Percentiles rank a stretch among this genome's conserved stretches.
Evolutionary conservation across 2,797 vertebrate species (phyloP).

Genomic region (Pygocentrus nattereri): DNA sequence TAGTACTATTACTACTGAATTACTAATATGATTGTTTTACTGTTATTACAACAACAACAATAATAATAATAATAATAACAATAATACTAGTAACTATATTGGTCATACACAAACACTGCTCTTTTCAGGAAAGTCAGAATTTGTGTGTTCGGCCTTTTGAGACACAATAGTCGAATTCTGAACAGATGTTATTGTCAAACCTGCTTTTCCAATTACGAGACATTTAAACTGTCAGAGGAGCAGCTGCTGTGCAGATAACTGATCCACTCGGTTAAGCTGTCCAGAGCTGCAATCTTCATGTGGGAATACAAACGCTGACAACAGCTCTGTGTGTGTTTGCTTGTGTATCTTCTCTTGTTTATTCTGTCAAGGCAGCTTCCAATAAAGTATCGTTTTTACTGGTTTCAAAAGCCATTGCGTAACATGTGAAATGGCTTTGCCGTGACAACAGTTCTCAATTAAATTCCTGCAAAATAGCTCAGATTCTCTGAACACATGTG

Average conservation of each 20-base stretch:
- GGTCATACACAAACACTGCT: too few relatives aligned
- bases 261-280: not conserved
- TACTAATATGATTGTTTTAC: too few relatives aligned
- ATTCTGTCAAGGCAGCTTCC: too few relatives aligned
- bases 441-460: too few relatives aligned
- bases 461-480: not conserved
- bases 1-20: too few relatives aligned
- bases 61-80: too few relatives aligned
- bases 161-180: not conserved
- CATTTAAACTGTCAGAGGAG: constrained; percentile 1
- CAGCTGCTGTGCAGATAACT: not conserved
- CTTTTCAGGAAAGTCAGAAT: too few relatives aligned
- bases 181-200: constrained; percentile 1
- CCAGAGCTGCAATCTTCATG: not conserved
- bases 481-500: not conserved
- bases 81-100: too few relatives aligned
- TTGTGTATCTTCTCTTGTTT: not conserved
- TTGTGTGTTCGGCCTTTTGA: not conserved
- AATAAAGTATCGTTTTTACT: too few relatives aligned
- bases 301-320: not conserved
- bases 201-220: not conserved
- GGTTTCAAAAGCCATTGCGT: not conserved
- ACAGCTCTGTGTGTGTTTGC: not conserved
- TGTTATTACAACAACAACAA: too few relatives aligned
- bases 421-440: not conserved